Base-by-base conservation (phyloP, 1,140 invertebrate genomes). In the Uloborus diversus region DNA sequence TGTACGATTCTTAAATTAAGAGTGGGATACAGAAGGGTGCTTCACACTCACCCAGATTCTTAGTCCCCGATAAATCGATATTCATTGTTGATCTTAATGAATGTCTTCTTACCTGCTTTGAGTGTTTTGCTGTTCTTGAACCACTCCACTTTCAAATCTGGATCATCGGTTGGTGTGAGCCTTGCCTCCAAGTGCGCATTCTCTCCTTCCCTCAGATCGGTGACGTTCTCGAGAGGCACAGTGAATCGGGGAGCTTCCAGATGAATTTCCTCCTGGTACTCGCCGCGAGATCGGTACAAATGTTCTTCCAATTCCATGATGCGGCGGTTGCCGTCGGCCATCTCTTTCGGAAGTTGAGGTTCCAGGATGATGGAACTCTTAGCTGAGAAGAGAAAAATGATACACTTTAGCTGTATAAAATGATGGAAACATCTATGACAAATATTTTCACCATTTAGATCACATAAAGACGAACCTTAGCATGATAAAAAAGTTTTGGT, bases 181-280 rank as follows among this genome's bases (percentile, higher is more conserved):
- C 97, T 97, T 85, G 96, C 97, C 89, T 99, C 97, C 88, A 99
- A 99, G 85, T 99, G 97, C 68, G 96, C 95, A 84, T 96, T 94
- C 82, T 96, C 92, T 59, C 95, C 93, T 90, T 99, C 97, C 85
- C 92, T 88, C 27, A 95, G 42, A 94, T 94, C 87, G 92, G 70
- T 79, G 81, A 96, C 90, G 84, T 97, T 96, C 49, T 92, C 92
- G 23, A 98, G 87, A 20, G 96, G 96, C 53, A 93, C 92, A 11
- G 94, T 97, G 84, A 98, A 98, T 27, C 95, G 91, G 5, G 96
- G 96, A 59, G 95, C 94, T 86, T 93, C 93, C 56, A 92, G 91
- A 82, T 89, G 89, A 83, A 90, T 90, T 86, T 94, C 93, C 56
- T 91, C 89, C 64, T 88, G 88, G 69, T 90, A 90, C 71, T 92